Conservation (phyloP, 2,888 invertebrate species). For the Nemotelus pantherinus region DNA sequence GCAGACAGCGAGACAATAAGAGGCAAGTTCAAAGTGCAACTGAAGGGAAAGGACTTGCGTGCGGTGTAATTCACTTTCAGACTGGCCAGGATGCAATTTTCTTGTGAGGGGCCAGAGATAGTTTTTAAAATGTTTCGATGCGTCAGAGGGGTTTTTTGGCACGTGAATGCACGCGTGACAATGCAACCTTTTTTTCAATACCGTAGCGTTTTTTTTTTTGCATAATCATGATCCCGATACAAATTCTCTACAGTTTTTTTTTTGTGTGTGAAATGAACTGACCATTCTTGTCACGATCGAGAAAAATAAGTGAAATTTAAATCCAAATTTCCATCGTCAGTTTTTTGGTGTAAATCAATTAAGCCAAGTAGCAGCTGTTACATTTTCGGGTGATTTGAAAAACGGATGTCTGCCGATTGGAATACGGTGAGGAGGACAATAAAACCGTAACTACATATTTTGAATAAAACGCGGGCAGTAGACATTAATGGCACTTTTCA, state of each 20-base stretch:
- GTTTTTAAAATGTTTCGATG: constrained; percentile 19
- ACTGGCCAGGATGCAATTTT: not conserved
- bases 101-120: constrained; percentile 23
- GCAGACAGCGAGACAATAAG: not conserved
- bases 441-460: not conserved
- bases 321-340: constrained; percentile 16
- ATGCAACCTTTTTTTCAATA: constrained; percentile 10
- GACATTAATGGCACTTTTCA: not conserved
- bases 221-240: constrained; percentile 12
- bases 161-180: constrained; percentile 35
- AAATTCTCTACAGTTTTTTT: constrained; percentile 2
- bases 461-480: constrained; percentile 11
- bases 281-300: not conserved
- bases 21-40: constrained; percentile 28
- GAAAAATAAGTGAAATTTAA: not conserved
- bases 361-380: constrained; percentile 24
- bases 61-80: constrained; percentile 2
- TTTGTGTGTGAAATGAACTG: not conserved
- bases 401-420: not conserved
- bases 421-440: not conserved
- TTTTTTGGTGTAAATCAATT: constrained; percentile 21
- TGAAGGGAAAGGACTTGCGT: not conserved
- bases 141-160: not conserved
- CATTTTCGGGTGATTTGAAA: constrained; percentile 13
- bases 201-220: not conserved